phyloP scores from a whole-genome alignment of 2,797 vertebrate species.

The Glossophaga mutica region DNA sequence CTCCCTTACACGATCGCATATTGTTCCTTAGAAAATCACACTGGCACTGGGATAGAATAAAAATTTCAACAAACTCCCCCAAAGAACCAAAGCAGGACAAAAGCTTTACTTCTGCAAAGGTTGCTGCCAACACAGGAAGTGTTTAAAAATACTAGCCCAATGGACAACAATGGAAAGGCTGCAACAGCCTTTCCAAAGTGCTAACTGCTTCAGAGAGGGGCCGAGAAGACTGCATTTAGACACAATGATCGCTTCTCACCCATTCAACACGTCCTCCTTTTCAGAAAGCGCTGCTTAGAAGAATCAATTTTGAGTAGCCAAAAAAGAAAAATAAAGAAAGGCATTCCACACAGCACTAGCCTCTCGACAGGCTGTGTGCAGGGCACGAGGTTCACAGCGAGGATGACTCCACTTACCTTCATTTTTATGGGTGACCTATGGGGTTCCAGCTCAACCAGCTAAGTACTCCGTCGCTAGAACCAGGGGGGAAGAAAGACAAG shows the following conservation, averaged over 20 bases:
- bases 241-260: conserved; percentile 27
- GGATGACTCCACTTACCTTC: conserved; percentile 89
- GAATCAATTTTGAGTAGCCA: conserved; percentile 20
- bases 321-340: conserved; percentile 5
- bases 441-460: conserved; percentile 93
- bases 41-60: neutral
- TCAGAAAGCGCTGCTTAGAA: conserved; percentile 28
- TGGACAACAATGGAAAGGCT: conserved; percentile 71
- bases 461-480: conserved; percentile 60
- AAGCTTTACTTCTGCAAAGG: conserved; percentile 74
- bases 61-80: conserved; percentile 37
- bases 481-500: conserved; percentile 41
- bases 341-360: conserved; percentile 46
- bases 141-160: conserved; percentile 70
- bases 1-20: neutral
- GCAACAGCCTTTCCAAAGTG: conserved; percentile 40
- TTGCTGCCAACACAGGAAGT: conserved; percentile 78
- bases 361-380: conserved; percentile 15
- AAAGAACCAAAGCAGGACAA: conserved; percentile 73
- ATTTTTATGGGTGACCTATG: conserved; percentile 90
- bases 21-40: conserved; percentile 26
- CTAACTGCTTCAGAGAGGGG: conserved; percentile 27
- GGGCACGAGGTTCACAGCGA: neutral
- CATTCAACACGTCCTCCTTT: conserved; percentile 45
- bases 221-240: conserved; percentile 4